These are phyloP conservation scores for Haliclystus octoradiatus DNA, from an alignment of 30 jellyfish, hydroid and myxozoan species.

Conservation along the genomic window DNA sequence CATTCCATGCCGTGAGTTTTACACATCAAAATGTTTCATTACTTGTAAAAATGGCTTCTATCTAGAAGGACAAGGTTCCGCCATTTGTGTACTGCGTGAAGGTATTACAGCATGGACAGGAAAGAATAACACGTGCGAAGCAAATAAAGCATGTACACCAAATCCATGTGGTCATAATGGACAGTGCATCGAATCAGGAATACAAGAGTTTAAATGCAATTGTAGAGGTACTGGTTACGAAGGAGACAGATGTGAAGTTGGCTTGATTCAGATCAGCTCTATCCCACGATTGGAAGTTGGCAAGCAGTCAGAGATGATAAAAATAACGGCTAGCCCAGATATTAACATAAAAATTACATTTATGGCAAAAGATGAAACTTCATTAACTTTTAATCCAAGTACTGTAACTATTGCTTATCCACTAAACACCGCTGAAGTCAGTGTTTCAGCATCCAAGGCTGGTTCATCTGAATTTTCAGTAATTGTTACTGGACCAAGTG, in stretches of 20 bases:
- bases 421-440: background rate
- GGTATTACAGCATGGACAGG: slow-evolving; percentile 19
- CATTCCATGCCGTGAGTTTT: slow-evolving; percentile 48
- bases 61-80: slow-evolving; percentile 6
- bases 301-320: slow-evolving; percentile 14
- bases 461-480: background rate
- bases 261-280: slow-evolving; percentile 13
- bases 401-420: background rate
- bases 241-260: slow-evolving; percentile 46
- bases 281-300: slow-evolving; percentile 31
- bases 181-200: slow-evolving; percentile 7
- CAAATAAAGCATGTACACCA: slow-evolving; percentile 29
- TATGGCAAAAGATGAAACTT: background rate
- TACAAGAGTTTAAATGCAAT: slow-evolving; percentile 21
- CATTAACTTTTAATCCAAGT: background rate
- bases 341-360: slow-evolving; percentile 13
- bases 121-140: slow-evolving; percentile 26
- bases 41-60: slow-evolving; percentile 35
- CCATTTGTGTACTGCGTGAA: slow-evolving; percentile 22
- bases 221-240: slow-evolving; percentile 45
- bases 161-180: slow-evolving; percentile 63
- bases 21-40: slow-evolving; percentile 27
- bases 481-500: background rate
- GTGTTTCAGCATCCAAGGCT: background rate
- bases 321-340: slow-evolving; percentile 29